Base-by-base conservation (phyloP, 2,888 invertebrate species). In the Polyommatus icarus region DNA sequence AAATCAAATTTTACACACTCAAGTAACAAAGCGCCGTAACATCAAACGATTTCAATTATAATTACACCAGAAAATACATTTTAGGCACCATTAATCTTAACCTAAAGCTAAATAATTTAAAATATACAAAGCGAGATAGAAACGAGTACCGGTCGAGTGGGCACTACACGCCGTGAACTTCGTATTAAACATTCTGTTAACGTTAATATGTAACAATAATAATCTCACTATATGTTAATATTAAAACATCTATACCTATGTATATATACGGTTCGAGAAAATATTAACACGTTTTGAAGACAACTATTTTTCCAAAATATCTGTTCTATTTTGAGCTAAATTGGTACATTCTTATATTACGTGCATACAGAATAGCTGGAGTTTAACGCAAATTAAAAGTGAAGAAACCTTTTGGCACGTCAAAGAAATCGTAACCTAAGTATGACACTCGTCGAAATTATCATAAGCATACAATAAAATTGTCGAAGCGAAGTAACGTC, bases 51-150 rank as follows among this genome's bases (percentile, higher is more conserved):
- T 75, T 72, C 50, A 78, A 36, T 76, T 61, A 40, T n/a, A 76
- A 77, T 61, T 71, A 79, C 78, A 79, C 81, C 50, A 54, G 82
- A 83, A 89, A 85, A 80, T 83, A 83, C 83, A 86, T 85, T 88
- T 87, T 85, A 91, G 91, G 92, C 92, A 92, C 92, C 88, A 29
- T 82, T 91, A 88, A 85, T 89, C 90, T 91, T 91, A 92, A 86
- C 85, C 90, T 91, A 91, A 87, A 81, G 84, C 81, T 81, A 80
- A 80, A 82, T 79, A 59, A 72, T 50, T 76, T 1, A 18, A 76
- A 78, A 77, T 29, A 54, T 72, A 76, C 54, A 76, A 76, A 71
- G 57, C 24, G 78, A 76, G 29, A 76, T 79, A 57, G 29, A 77
- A 76, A 79, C 76, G 72, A 78, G 78, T 76, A 71, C 57, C 75